Evolutionary conservation across 64 coral and sea anemone genomes (phyloP).

Genomic region (Stichodactyla helianthus): DNA sequence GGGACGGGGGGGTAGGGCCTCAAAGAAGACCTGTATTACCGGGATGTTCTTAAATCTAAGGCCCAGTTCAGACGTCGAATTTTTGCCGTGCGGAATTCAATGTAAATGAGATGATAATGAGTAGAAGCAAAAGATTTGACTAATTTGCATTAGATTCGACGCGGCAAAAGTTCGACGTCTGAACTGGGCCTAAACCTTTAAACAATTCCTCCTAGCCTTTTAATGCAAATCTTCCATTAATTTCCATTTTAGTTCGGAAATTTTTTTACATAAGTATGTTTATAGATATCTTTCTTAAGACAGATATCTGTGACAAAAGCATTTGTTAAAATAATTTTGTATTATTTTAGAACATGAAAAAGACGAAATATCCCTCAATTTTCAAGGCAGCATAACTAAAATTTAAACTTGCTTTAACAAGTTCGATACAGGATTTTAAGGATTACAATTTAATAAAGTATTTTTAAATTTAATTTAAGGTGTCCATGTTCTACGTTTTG

Average conservation of each 20-base stretch:
- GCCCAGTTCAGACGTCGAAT: no score
- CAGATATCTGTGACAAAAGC: not conserved
- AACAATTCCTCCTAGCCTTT: no score
- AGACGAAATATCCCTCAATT: not conserved
- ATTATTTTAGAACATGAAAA: not conserved
- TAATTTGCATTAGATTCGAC: no score
- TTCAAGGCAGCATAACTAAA: not conserved
- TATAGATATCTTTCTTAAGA: not conserved
- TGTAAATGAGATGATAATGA: no score
- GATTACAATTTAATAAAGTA: not conserved
- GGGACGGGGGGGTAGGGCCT: no score
- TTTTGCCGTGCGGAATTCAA: no score
- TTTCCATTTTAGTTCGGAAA: not conserved
- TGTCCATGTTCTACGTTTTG: not conserved
- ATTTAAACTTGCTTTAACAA: not conserved
- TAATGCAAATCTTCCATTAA: not conserved
- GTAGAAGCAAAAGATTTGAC: no score
- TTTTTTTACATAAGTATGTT: not conserved
- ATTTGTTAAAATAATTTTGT: not conserved
- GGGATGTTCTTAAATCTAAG: no score
- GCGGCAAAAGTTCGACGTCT: no score
- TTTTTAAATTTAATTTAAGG: not conserved
- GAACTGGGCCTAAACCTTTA: no score
- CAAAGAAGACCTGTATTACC: no score
- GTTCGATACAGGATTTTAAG: not conserved